Evolutionary conservation across 2,797 vertebrate genomes (phyloP), one percentile per base, ranked within the genome.

Genomic region (Falco concolor): DNA sequence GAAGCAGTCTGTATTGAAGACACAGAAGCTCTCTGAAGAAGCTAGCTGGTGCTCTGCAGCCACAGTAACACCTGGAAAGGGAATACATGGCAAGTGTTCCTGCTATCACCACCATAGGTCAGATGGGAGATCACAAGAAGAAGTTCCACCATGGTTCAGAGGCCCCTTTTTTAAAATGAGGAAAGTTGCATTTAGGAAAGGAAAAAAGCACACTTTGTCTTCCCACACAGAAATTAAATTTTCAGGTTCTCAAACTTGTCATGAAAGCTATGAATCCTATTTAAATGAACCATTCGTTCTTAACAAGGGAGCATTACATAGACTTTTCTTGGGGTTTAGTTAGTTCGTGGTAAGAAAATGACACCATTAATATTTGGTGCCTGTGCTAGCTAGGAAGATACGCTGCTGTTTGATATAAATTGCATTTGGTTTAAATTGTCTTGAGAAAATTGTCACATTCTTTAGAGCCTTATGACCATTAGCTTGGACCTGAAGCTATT

Each of bases 61-160:
- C 8, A 8, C 45, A 22, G 4, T 5, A 14, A 22, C 12, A 38
- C 23, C 60, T 68, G 53, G 44, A 42, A 75, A 84, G 19, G 25
- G 12, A 73, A 24, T 22, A 28, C n/a, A 12, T 0, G 1, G 24
- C 24, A 9, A 0, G 0, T 63, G 13, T 36, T 80, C 24, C 52
- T 1, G 0, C 18, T 32, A 2, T 28, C 65, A 11, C 13, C 30
- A 9, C 1, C 0, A 12, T 1, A 42, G 23, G 12, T 76, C 1
- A 0, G 40, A 24, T 65, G 36, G 24, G 34, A 63, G 13, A 60
- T 7, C 5, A 38, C 7, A 19, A 23, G 12, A 56, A 73, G 20
- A 64, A 56, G 24, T 54, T 54, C 23, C 40, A 56, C 12, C 2
- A 3, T 34, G n/a, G 11, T 30, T 77, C 6, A 4, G 36, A 67